Evolutionary conservation across 2,113 vertebrate species (phyloP), one percentile per base, ranked within the genome.

Genomic region (Neopipo cinnamomea): DNA sequence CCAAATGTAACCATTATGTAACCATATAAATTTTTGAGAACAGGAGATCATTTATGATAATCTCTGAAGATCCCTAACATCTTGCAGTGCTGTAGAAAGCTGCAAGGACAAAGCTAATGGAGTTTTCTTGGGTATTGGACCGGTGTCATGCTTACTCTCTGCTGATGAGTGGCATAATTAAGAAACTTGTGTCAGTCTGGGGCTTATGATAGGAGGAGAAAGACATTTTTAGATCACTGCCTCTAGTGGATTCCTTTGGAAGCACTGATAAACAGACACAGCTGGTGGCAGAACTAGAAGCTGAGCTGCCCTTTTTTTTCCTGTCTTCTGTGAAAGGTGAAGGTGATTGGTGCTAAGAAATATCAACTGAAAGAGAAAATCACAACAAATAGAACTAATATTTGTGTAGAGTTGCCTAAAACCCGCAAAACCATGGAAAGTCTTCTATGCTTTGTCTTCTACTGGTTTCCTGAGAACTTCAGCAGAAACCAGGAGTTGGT

Each of bases 101-200:
- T 70, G 25, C 31, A 76, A 70, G 55, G 33, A 37, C 25, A 52
- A 91, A 75, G 63, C 19, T 89, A 56, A 70, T 25, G 33, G 49
- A 77, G 49, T 37, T 87, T 94, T 37, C 76, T 78, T 91, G 53
- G 20, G 5, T 44, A 11, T 55, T 5, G 5, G 61, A 41, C 7
- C 50, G 56, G 46, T 50, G 77, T 33, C 55, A 47, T 2, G 9
- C 56, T 94, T 63, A 35, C 22, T 84, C 37, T 91, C 66, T 87
- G 85, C 37, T 66, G 75, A 65, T 76, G 23, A 93, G 80, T 50
- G 39, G n/a, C 37, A 62, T 72, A 61, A 79, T 50, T 89, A 35
- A 94, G 84, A 94, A 97, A 85, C 33, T 27, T 67, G 71, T 81
- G 30, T 61, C 70, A 70, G 27, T 56, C 55, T 90, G 74, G n/a